These are phyloP conservation scores for Caenorhabditis latens DNA, from an alignment of 1,140 invertebrate genomes.

Conservation along the genomic window DNA sequence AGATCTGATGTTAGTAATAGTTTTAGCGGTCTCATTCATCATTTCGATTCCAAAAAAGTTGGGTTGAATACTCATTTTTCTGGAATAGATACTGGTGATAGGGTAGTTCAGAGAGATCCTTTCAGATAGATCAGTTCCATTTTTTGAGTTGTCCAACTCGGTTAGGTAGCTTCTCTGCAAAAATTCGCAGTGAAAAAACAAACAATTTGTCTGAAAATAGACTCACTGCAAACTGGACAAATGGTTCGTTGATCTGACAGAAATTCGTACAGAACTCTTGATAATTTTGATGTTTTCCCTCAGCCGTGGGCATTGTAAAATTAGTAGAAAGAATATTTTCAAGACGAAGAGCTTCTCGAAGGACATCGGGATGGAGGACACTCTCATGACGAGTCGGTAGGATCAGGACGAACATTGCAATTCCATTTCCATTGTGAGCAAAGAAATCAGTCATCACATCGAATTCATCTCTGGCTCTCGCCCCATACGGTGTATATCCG, in stretches of 20 bases:
- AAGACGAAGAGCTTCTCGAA: slow-evolving; percentile 68
- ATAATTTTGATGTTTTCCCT: slow-evolving; percentile 67
- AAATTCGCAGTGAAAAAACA: background rate
- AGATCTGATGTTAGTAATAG: slow-evolving; percentile 21
- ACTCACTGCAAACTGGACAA: slow-evolving; percentile 67
- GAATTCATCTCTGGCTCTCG: slow-evolving; percentile 57
- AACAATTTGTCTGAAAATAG: background rate
- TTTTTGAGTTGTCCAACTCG: slow-evolving; percentile 52
- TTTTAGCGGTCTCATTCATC: slow-evolving; percentile 52
- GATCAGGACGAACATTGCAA: slow-evolving; percentile 43
- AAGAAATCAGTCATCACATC: slow-evolving; percentile 58
- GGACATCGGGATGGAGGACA: slow-evolving; percentile 44
- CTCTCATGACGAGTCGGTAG: slow-evolving; percentile 49
- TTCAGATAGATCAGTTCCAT: slow-evolving; percentile 59
- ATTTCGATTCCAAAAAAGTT: slow-evolving; percentile 49
- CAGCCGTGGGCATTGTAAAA: slow-evolving; percentile 70
- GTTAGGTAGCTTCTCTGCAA: slow-evolving; percentile 61
- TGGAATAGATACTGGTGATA: slow-evolving; percentile 63
- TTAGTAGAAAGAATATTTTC: slow-evolving; percentile 70
- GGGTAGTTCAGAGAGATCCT: slow-evolving; percentile 65
- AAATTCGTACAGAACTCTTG: slow-evolving; percentile 73
- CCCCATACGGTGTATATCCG: slow-evolving; percentile 62
- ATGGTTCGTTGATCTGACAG: slow-evolving; percentile 75
- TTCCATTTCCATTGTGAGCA: slow-evolving; percentile 59
- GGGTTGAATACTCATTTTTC: slow-evolving; percentile 64